Percentiles rank a stretch among this genome's conserved stretches.
Conservation (phyloP, 2,888 invertebrate genomes). For the Oxystoma pomonae region DNA sequence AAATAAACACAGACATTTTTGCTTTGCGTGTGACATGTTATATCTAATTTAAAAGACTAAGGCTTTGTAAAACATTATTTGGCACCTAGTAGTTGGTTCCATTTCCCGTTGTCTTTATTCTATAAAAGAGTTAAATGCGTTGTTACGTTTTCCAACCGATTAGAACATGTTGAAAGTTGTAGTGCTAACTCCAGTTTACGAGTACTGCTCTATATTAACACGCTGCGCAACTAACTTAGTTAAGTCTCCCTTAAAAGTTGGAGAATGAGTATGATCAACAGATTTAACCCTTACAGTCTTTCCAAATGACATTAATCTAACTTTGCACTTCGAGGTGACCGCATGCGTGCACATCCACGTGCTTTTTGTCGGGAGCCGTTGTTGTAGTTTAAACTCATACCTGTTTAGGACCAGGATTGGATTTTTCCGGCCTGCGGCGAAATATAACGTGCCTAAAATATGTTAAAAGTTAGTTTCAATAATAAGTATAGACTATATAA, state of each 20-base stretch:
- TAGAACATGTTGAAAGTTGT: no score
- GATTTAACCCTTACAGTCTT: constrained; percentile 3
- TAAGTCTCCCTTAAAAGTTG: constrained; percentile 12
- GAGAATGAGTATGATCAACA: constrained; percentile 16
- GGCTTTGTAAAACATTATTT: no score
- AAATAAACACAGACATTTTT: no score
- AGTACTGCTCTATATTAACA: constrained; percentile 9
- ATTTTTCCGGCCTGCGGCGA: constrained; percentile 20
- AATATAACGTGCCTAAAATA: constrained; percentile 23
- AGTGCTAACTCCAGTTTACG: background rate
- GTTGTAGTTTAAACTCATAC: constrained; percentile 15
- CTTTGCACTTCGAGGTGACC: background rate
- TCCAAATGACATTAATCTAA: constrained; percentile 2
- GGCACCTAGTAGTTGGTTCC: no score
- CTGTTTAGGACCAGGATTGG: constrained; percentile 22
- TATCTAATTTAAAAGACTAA: no score
- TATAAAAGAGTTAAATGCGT: no score
- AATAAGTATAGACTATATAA: no score
- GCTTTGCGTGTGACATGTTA: no score
- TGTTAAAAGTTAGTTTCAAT: no score
- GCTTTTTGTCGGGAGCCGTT: background rate
- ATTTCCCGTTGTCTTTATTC: no score
- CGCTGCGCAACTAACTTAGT: background rate
- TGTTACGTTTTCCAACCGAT: no score
- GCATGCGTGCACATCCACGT: background rate